These are phyloP conservation scores for Passerina amoena DNA, from an alignment of 2,113 vertebrate species.

Conservation along the genomic window DNA sequence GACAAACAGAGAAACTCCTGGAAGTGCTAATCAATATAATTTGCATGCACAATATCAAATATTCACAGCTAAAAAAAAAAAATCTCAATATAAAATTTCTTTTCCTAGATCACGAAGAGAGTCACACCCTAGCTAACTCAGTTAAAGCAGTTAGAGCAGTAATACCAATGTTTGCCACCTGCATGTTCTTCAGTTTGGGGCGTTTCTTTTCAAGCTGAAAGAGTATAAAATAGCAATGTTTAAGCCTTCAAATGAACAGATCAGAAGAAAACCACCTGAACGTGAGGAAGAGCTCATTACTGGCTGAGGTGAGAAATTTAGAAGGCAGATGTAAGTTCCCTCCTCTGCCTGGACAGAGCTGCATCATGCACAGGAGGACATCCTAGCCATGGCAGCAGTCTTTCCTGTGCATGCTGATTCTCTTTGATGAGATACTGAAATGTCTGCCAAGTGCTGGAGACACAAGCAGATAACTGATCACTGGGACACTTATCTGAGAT, in stretches of 20 bases:
- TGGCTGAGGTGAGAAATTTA: neutral
- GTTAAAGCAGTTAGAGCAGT: neutral
- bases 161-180: neutral
- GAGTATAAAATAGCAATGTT: neutral
- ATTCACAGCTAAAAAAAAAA: neutral
- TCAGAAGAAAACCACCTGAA: neutral
- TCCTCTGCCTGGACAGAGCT: neutral
- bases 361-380: neutral
- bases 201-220: neutral
- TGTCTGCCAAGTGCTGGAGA: neutral
- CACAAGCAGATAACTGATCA: neutral
- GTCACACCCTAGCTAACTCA: neutral
- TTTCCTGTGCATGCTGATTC: neutral
- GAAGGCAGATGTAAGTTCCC: neutral
- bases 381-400: neutral
- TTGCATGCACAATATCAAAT: neutral
- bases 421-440: neutral
- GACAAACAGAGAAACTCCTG: neutral
- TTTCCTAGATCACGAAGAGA: neutral
- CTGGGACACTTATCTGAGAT: neutral
- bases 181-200: fast-evolving
- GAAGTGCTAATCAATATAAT: neutral
- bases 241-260: neutral
- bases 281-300: neutral
- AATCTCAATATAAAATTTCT: neutral